Base-by-base conservation (phyloP, 2,797 vertebrate species). In the Malurus leucopterus region DNA sequence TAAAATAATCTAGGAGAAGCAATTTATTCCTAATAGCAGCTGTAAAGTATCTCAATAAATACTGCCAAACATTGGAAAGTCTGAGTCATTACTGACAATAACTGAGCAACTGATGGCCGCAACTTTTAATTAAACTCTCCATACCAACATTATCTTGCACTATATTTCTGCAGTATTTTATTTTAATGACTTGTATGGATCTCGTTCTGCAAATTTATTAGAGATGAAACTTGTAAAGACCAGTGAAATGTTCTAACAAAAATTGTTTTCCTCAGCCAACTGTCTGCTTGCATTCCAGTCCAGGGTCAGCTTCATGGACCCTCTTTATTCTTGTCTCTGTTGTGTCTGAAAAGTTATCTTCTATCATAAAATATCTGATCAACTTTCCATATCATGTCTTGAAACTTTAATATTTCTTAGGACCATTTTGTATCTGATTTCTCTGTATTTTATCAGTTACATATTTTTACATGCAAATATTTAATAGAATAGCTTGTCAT, bases 51-150 rank as follows among this genome's bases (percentile, higher is more conserved):
- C 44, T 61, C 72, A 81, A 22, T 65, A 76, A 68, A 50, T 40
- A 59, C 64, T 85, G 17, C n/a, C 20, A 78, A 70, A 43, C 58
- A 54, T 90, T 62, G 75, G 30, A 86, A 80, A 82, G 3, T 51
- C 50, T 80, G 41, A 89, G 30, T 80, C 65, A 74, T 79, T 83
- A 74, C 40, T 54, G 51, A 63, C 20, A 69, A 41, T 78, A 92
- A 91, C 38, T 51, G 27, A 73, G 51, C 89, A 53, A 93, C 49
- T 63, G 43, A 13, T 19, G 15, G 15, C 26, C 59, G 30, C 50
- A 86, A 63, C 21, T 87, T 93, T 85, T 93, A 93, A 90, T 92
- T 91, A 91, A 91, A 75, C 11, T 69, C 10, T 77, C 34, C 27
- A 6, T 43, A 81, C 70, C 26, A 57, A 51, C 9, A 61, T 61